Evolutionary conservation across 2,797 vertebrate genomes (phyloP).

Genomic region (Sebastes nivosus): DNA sequence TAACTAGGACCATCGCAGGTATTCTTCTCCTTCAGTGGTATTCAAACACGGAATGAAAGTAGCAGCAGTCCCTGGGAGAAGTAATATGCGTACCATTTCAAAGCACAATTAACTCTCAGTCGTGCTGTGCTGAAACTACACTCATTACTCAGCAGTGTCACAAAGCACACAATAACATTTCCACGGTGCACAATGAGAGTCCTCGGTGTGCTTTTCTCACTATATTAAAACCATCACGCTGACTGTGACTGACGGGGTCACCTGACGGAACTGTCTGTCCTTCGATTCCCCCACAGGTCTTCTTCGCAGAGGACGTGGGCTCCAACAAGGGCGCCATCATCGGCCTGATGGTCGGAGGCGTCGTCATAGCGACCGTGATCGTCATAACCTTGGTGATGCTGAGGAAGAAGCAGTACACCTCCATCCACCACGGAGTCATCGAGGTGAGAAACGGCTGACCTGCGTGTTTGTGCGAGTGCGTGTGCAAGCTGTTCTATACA

Average conservation of each 20-base stretch:
- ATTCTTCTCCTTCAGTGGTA: not conserved
- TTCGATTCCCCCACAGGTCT: slow-evolving; percentile 84
- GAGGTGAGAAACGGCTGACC: slow-evolving; percentile 93
- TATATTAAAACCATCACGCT: not conserved
- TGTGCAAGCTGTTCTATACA: slow-evolving; percentile 9
- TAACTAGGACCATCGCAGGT: not conserved
- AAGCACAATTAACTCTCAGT: not conserved
- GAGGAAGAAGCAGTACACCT: slow-evolving; percentile 99
- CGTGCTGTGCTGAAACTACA: not conserved
- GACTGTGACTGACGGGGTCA: not conserved
- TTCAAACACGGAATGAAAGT: not conserved
- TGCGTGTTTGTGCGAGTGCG: slow-evolving; percentile 61
- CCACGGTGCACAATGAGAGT: not conserved
- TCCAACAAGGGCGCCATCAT: slow-evolving; percentile 99
- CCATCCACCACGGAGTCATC: slow-evolving; percentile 97
- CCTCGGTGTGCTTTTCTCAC: not conserved
- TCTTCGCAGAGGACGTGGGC: slow-evolving; percentile 95
- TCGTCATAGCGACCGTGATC: slow-evolving; percentile 98
- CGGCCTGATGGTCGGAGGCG: slow-evolving; percentile 97
- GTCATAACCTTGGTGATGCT: slow-evolving; percentile 99
- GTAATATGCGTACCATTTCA: not conserved
- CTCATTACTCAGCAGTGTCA: not conserved
- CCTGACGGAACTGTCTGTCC: not conserved
- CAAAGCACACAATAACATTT: not conserved
- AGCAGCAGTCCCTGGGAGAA: not conserved